Evolutionary conservation across 1,140 invertebrate genomes (phyloP).

Genomic region (Brachionus rubens): DNA sequence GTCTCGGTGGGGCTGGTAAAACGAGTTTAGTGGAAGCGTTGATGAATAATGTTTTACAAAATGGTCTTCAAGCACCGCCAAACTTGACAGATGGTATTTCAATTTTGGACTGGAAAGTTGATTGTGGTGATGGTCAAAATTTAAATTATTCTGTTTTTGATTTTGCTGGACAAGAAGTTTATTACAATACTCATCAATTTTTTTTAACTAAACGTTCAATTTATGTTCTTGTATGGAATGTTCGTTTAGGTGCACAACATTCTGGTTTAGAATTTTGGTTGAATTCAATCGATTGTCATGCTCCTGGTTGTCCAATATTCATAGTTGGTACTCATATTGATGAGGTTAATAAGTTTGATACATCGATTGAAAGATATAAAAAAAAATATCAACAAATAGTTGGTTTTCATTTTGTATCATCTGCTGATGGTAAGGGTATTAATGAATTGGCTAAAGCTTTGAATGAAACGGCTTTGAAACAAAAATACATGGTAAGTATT

Average conservation of each 20-base stretch:
- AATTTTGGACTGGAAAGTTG: slow-evolving; percentile 54
- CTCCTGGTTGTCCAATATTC: slow-evolving; percentile 56
- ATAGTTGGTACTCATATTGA: slow-evolving; percentile 58
- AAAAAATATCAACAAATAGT: slow-evolving; percentile 54
- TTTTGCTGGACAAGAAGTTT: slow-evolving; percentile 60
- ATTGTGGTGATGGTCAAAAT: not conserved
- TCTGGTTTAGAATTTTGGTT: slow-evolving; percentile 60
- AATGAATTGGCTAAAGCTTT: slow-evolving; percentile 1
- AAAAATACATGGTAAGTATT: slow-evolving; percentile 46
- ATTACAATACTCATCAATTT: slow-evolving; percentile 61
- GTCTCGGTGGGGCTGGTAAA: slow-evolving; percentile 59
- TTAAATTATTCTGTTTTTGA: slow-evolving; percentile 55
- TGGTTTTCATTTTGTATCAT: slow-evolving; percentile 56
- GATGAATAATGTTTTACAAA: slow-evolving; percentile 13
- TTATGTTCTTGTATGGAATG: slow-evolving; percentile 59
- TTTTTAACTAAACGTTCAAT: slow-evolving; percentile 58
- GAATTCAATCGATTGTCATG: slow-evolving; percentile 58
- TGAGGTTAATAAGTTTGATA: slow-evolving; percentile 53
- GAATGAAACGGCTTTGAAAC: not conserved
- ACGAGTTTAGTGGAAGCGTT: slow-evolving; percentile 52
- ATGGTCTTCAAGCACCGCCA: slow-evolving; percentile 47
- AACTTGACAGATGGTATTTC: slow-evolving; percentile 57
- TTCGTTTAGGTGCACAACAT: slow-evolving; percentile 57
- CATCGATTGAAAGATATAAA: slow-evolving; percentile 51
- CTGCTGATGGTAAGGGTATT: slow-evolving; percentile 53